Evolutionary conservation across 2,113 vertebrate genomes (phyloP).

Genomic region (Thunnus maccoyii): DNA sequence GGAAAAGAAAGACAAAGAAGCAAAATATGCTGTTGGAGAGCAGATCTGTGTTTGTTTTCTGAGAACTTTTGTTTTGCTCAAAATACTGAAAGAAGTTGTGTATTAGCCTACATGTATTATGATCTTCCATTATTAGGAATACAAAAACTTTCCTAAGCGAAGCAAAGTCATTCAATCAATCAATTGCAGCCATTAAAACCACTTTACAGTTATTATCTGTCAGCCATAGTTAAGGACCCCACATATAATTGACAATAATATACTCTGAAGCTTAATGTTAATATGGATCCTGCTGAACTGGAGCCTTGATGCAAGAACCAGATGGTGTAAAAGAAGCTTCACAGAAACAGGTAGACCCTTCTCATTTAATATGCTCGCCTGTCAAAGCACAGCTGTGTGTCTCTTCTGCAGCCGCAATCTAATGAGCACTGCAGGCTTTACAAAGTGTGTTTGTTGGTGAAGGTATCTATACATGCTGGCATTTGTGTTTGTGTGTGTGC

Average conservation of each 20-base stretch:
- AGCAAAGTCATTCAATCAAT: neutral
- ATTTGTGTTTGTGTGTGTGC: constrained; percentile 3
- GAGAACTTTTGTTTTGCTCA: neutral
- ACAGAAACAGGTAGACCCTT: constrained; percentile 39
- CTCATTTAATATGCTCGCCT: constrained; percentile 57
- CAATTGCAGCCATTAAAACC: neutral
- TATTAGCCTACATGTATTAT: neutral
- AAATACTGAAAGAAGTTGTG: neutral
- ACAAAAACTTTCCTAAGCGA: neutral
- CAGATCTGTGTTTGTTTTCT: neutral
- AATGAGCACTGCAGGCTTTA: constrained; percentile 33
- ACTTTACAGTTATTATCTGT: neutral
- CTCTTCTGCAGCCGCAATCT: constrained; percentile 31
- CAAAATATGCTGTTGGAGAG: neutral
- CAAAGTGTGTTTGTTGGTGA: constrained; percentile 22
- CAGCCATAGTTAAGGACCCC: neutral
- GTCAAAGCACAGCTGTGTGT: constrained; percentile 62
- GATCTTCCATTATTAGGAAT: neutral
- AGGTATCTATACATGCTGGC: constrained; percentile 7
- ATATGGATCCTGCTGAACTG: constrained; percentile 25
- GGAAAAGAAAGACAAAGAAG: neutral
- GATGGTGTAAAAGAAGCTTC: constrained; percentile 49
- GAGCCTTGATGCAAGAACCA: constrained; percentile 35
- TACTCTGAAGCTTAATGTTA: constrained; percentile 18
- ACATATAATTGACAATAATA: constrained; percentile 2